Conservation (phyloP, 2,888 invertebrate species). For the Clostera curtula region DNA sequence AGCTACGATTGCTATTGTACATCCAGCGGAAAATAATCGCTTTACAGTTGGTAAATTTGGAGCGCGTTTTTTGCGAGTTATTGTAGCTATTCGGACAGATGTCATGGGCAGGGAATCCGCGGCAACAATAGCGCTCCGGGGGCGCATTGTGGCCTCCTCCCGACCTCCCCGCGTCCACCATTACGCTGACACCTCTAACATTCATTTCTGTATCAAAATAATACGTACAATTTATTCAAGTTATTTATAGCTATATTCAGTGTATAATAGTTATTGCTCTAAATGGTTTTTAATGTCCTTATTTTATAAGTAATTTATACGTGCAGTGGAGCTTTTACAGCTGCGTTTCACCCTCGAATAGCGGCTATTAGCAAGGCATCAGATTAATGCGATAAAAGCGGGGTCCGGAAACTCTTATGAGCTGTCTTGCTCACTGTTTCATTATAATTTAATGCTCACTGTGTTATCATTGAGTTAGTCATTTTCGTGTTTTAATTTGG, state of each 20-base stretch:
- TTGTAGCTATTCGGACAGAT: conserved; percentile 72
- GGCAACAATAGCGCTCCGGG: conserved; percentile 68
- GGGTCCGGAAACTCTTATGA: conserved; percentile 46
- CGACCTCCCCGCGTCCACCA: conserved; percentile 55
- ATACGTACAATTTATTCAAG: conserved; percentile 62
- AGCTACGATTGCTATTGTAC: conserved; percentile 38
- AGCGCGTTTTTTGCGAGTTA: conserved; percentile 70
- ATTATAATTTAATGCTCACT: conserved; percentile 26
- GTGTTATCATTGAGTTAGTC: conserved; percentile 17
- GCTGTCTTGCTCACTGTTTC: conserved; percentile 25
- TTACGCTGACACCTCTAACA: conserved; percentile 67
- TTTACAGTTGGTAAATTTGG: conserved; percentile 58
- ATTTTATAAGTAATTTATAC: conserved; percentile 67
- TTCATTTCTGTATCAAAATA: conserved; percentile 64
- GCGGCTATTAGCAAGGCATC: conserved; percentile 62
- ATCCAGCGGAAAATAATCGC: conserved; percentile 56
- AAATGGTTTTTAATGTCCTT: conserved; percentile 72
- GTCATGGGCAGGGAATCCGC: conserved; percentile 64
- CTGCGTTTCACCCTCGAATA: conserved; percentile 61
- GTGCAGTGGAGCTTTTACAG: conserved; percentile 45
- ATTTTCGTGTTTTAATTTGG: conserved; percentile 11
- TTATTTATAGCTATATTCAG: conserved; percentile 57
- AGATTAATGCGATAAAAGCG: conserved; percentile 52
- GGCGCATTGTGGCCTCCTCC: conserved; percentile 59
- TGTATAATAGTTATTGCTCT: conserved; percentile 64